Evolutionary conservation across 2,888 invertebrate genomes (phyloP), one percentile per base, ranked within the genome.

Genomic region (Girardia tigrina): DNA sequence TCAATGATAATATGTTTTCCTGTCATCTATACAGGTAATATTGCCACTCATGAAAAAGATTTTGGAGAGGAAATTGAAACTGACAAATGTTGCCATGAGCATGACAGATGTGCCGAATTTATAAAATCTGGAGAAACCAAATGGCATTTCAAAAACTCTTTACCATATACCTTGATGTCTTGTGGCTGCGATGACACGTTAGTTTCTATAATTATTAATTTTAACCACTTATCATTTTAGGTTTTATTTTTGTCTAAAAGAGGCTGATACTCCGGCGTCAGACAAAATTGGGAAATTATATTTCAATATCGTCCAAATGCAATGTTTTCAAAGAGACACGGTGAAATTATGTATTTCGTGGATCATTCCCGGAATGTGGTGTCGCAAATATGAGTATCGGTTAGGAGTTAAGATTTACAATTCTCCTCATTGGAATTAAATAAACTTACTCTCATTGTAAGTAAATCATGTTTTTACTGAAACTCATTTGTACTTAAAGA

Each of bases 41-140:
- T 78, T 8, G 80, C 80, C 6, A 78, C 77, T 42, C 70, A 78
- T 56, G 77, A 77, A 28, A 74, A 78, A 12, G 80, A 80, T 75
- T 75, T 80, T 20, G 80, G 80, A 14, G 76, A 77, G 70, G 78
- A 78, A 70, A 71, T 69, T n/a, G 78, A 77, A 26, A 78, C 79
- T 70, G 80, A 80, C 78, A 77, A 69, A 16, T 80, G 80, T 74
- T 80, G 80, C 76, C 78, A 79, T 1, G 77, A 76, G 16, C 80
- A 80, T 56, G 80, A 80, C 77, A 75, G 77, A 28, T 80, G 80
- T 70, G 77, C 78, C 0, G 75, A 77, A 76, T 76, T 78, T 75
- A 79, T 80, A 36, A 76, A 77, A 16, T 72, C 78, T 8, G 77
- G 79, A 36, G 75, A 78, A 23, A 78, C 73, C 71, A 78, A 78